Evolutionary conservation across 2,888 invertebrate genomes (phyloP), one percentile per base, ranked within the genome.

Genomic region (Parelbella ahira): DNA sequence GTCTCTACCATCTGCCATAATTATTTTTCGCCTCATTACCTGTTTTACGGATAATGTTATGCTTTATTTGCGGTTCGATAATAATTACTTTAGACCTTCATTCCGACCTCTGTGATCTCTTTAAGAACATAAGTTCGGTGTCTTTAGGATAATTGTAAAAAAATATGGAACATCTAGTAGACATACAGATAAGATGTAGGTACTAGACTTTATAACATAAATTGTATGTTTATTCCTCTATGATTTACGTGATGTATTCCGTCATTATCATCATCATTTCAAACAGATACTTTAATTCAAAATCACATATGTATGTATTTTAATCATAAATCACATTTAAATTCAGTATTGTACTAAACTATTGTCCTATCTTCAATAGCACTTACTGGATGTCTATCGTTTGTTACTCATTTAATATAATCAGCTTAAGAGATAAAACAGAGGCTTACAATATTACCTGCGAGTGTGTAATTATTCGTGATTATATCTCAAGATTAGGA

Each of bases 41-140:
- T 33, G 33, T 33, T 33, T 33, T 13, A 33, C 13, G 33, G 33
- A 28, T 37, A 33, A 27, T 33, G 12, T 27, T 27, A 21, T 33
- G 41, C 27, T 41, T 41, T 41, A 41, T 41, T 32, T 41, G 33
- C 25, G 33, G 13, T 33, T 41, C 25, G 39, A 33, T 41, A 33
- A 33, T 41, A 33, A 33, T 41, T 33, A 33, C 27, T 33, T 41
- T 27, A 32, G 32, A 20, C 39, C 12, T 33, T 13, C 19, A n/a
- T 30, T 24, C 4, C n/a, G 12, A 8, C 39, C 24, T 9, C 7
- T 9, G 10, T 1, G 15, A 6, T 5, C 11, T 24, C 4, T 25
- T 36, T n/a, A 25, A 25, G 4, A 8, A 25, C 8, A 12, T 30
- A n/a, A 10, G 11, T 34, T 19, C 11, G 10, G 8, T 24, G 11